Conservation (phyloP, 2,888 invertebrate genomes). For the Apamea sordens region DNA sequence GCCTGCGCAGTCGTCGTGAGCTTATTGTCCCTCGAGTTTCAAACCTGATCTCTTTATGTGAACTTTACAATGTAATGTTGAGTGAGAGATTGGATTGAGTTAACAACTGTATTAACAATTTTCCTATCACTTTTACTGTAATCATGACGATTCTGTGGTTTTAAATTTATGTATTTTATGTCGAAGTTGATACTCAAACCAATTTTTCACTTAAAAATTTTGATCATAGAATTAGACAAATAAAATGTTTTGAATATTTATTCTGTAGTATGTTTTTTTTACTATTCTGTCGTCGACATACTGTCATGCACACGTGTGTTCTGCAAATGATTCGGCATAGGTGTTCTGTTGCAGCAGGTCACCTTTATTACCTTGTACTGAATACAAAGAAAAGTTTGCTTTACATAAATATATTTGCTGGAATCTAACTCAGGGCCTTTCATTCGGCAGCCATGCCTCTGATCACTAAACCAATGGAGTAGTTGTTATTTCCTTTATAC, state of each 20-base stretch:
- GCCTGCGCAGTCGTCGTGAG: slow-evolving; percentile 73
- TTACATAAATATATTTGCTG: not conserved
- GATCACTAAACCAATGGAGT: too few species aligned
- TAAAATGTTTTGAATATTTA: slow-evolving; percentile 85
- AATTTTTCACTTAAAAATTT: slow-evolving; percentile 83
- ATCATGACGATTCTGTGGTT: slow-evolving; percentile 65
- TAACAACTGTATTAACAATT: slow-evolving; percentile 52
- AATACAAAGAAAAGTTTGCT: not conserved
- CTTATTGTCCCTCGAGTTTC: slow-evolving; percentile 82
- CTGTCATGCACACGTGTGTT: not conserved
- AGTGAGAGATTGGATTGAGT: slow-evolving; percentile 81
- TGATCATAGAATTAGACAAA: slow-evolving; percentile 87
- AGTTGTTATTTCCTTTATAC: too few species aligned
- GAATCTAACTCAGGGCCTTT: not conserved
- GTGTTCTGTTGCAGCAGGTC: not conserved
- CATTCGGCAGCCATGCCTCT: not conserved
- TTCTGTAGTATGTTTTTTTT: slow-evolving; percentile 67
- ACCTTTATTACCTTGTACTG: too few species aligned
- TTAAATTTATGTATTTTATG: slow-evolving; percentile 59
- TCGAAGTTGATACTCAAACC: slow-evolving; percentile 69
- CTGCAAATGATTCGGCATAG: not conserved
- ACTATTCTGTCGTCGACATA: not conserved
- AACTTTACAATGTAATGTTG: slow-evolving; percentile 84
- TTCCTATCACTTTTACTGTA: slow-evolving; percentile 60
- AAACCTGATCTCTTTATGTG: slow-evolving; percentile 87